A percentile compares a stretch with the other conserved stretches of the same genome.
Conservation (phyloP, 2,797 vertebrate species). For the Brachyrhaphis roseni region DNA sequence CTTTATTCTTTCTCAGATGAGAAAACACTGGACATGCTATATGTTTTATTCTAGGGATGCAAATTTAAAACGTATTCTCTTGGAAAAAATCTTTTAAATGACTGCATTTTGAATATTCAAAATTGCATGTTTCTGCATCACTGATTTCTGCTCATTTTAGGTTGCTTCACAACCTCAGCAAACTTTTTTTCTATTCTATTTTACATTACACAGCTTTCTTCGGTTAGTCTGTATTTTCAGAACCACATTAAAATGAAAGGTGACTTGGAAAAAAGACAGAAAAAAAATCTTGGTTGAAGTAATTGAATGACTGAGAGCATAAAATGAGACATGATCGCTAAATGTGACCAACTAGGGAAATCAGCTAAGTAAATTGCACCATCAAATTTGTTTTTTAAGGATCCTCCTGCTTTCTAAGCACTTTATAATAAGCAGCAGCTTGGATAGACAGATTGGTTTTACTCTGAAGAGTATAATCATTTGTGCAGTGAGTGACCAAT, state of each 20-base stretch:
- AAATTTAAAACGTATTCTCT: not conserved
- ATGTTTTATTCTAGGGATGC: not conserved
- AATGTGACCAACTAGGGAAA: constrained; percentile 26
- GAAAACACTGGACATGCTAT: not conserved
- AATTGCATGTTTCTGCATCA: not conserved
- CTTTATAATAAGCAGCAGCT: constrained; percentile 45
- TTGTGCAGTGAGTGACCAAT: constrained; percentile 31
- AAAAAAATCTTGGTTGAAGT: constrained; percentile 25
- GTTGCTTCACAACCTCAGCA: not conserved
- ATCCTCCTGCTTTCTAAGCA: constrained; percentile 20
- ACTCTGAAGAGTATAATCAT: constrained; percentile 45
- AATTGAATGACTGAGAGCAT: constrained; percentile 21
- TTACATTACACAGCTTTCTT: not conserved
- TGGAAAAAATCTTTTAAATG: not conserved
- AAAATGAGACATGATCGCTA: constrained; percentile 23
- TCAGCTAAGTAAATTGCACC: constrained; percentile 42
- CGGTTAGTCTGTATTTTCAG: not conserved
- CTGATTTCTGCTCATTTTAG: not conserved
- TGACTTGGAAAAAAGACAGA: constrained; percentile 5
- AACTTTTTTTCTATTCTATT: not conserved
- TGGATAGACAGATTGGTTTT: constrained; percentile 48
- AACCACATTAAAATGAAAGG: not conserved
- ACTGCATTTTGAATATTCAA: not conserved
- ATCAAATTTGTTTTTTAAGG: constrained; percentile 44
- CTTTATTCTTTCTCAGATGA: constrained; percentile 15